Evolutionary conservation across 2,113 vertebrate genomes (phyloP), one percentile per base, ranked within the genome.

Genomic region (Eubucco bourcierii): DNA sequence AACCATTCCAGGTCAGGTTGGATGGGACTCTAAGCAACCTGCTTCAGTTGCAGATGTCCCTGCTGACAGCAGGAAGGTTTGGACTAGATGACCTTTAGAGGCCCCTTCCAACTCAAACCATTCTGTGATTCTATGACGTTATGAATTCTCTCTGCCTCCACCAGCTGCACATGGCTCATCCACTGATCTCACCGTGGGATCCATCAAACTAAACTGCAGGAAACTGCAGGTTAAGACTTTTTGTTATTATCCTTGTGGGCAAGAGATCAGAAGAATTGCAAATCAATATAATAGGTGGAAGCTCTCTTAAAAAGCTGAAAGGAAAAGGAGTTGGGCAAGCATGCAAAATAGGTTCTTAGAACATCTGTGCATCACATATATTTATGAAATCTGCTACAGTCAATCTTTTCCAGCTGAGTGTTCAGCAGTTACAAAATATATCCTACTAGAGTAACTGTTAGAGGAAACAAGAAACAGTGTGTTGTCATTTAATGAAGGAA

Each of bases 321-420:
- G 80, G 71, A 59, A 82, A 76, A 50, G 0, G 5, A 90, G 46
- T 15, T 14, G 10, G 88, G 75, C 87, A 85, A 94, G 91, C 89
- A 53, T 75, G 82, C 47, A 91, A 64, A 93, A 68, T 8, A 72
- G 63, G 24, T 87, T 88, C 92, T 84, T 44, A 60, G 56, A 95
- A 93, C 96, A 95, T 91, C 87, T 85, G 87, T 80, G 89, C 84
- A 85, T 64, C 95, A 91, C 87, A 80, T 73, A 41, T 24, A 87
- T 82, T 83, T 67, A 64, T 80, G 78, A 80, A 89, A 95, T 65
- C 27, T 12, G 50, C 61, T 83, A 12, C 68, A 91, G 93, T 77
- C 84, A 92, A 90, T 92, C 72, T 91, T 93, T 96, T 92, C 87
- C 68, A 87, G 73, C 59, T 83, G 64, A 88, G 29, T 59, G 80